A percentile compares a stretch with the other conserved stretches of the same genome.
These are phyloP conservation scores for Synanthedon tipuliformis DNA, from an alignment of 2,888 invertebrate species.

Conservation along the genomic window DNA sequence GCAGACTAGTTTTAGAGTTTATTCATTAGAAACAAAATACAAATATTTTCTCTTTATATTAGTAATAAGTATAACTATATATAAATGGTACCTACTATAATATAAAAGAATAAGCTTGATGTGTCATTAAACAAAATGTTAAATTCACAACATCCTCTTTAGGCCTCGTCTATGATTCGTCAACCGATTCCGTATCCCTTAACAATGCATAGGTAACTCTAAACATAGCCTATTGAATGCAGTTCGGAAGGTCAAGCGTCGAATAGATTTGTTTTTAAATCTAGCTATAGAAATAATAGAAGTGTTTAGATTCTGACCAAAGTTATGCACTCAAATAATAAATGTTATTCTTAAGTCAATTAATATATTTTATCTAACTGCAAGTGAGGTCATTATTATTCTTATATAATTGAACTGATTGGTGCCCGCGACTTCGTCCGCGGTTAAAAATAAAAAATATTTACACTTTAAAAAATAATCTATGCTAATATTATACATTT, in stretches of 20 bases:
- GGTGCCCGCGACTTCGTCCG: no score
- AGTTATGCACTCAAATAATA: conserved; percentile 16
- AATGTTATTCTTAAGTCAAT: conserved; percentile 17
- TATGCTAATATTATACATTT: no score
- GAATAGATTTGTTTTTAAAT: conserved; percentile 23
- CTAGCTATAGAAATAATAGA: conserved; percentile 11
- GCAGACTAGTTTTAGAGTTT: no score
- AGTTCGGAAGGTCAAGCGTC: conserved; percentile 16
- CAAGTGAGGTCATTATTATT: background rate
- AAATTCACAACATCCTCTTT: background rate
- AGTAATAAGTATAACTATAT: no score
- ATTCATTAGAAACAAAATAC: no score
- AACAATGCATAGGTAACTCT: conserved; percentile 4
- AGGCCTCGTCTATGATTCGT: background rate
- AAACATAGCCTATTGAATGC: conserved; percentile 15
- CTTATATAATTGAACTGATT: no score
- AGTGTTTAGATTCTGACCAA: conserved; percentile 13
- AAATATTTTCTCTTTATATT: no score
- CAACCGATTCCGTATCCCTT: conserved; percentile 1
- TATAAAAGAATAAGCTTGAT: no score
- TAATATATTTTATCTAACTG: conserved; percentile 7
- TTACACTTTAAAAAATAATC: no score
- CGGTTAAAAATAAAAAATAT: no score
- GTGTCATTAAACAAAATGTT: no score
- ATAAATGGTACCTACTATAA: no score